Evolutionary conservation across 2,113 vertebrate genomes (phyloP).

Genomic region (Ailuropoda melanoleuca): DNA sequence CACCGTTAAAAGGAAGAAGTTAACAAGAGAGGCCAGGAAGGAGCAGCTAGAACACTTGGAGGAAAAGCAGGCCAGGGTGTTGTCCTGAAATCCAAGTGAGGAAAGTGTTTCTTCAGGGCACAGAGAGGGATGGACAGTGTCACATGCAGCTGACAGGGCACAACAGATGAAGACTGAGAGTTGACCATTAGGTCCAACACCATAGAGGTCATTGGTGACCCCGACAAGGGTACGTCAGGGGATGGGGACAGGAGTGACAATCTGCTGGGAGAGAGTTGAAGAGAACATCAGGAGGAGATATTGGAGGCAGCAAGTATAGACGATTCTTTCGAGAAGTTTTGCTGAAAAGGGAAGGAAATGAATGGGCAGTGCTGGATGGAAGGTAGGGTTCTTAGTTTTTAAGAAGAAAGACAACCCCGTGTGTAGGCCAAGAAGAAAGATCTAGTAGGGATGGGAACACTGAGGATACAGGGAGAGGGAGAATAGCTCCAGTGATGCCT

Average conservation of each 20-base stretch:
- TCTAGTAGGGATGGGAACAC: background rate
- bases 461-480: background rate
- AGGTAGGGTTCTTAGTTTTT: background rate
- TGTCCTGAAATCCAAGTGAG: background rate
- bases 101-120: background rate
- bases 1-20: background rate
- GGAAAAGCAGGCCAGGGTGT: background rate
- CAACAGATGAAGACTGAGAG: background rate
- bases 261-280: background rate
- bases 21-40: background rate
- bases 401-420: background rate
- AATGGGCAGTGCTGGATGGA: background rate
- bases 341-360: conserved; percentile 58
- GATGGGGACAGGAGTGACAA: background rate
- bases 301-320: background rate
- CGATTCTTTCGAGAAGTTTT: conserved; percentile 11
- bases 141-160: background rate
- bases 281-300: background rate
- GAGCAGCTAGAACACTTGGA: background rate
- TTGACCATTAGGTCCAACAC: background rate
- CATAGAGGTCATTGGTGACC: background rate
- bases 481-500: background rate
- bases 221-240: background rate
- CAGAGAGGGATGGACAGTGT: background rate
- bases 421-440: background rate